Conservation (phyloP, 2,888 invertebrate species). For the Ophioninae sp. region DNA sequence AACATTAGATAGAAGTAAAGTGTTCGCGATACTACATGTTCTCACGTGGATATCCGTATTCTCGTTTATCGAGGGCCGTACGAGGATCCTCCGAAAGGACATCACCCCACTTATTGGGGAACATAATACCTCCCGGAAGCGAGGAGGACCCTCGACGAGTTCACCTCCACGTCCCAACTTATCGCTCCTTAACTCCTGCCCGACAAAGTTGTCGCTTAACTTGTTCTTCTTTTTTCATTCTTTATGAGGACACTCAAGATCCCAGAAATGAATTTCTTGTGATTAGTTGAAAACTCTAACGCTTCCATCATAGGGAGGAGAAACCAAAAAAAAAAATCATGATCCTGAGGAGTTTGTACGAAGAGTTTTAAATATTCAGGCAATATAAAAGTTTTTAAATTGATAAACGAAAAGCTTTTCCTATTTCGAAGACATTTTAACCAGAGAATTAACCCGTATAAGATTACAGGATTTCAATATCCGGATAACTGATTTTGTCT, state of each 20-base stretch:
- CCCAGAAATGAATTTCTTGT: conserved; percentile 43
- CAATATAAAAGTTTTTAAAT: conserved; percentile 6
- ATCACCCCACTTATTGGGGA: conserved; percentile 30
- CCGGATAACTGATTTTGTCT: background rate
- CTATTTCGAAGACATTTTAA: background rate
- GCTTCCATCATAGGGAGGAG: background rate
- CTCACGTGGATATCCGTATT: background rate
- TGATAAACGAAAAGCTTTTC: background rate
- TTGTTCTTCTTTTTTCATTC: conserved; percentile 54
- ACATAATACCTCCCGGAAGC: conserved; percentile 18
- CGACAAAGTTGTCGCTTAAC: conserved; percentile 33
- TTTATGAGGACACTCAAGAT: conserved; percentile 72
- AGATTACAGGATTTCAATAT: background rate
- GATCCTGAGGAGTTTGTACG: conserved; percentile 5
- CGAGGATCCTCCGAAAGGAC: conserved; percentile 21
- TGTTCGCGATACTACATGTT: background rate
- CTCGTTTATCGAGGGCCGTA: conserved; percentile 21
- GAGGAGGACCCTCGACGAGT: conserved; percentile 48
- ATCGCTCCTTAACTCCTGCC: conserved; percentile 26
- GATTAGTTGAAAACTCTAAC: conserved; percentile 34
- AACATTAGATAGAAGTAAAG: background rate
- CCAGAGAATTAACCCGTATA: background rate
- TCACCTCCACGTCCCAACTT: conserved; percentile 24
- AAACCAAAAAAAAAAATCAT: conserved; percentile 21
- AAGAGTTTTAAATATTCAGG: conserved; percentile 8